Evolutionary conservation across 2,113 vertebrate genomes (phyloP).

Genomic region (Atrichornis clamosus): DNA sequence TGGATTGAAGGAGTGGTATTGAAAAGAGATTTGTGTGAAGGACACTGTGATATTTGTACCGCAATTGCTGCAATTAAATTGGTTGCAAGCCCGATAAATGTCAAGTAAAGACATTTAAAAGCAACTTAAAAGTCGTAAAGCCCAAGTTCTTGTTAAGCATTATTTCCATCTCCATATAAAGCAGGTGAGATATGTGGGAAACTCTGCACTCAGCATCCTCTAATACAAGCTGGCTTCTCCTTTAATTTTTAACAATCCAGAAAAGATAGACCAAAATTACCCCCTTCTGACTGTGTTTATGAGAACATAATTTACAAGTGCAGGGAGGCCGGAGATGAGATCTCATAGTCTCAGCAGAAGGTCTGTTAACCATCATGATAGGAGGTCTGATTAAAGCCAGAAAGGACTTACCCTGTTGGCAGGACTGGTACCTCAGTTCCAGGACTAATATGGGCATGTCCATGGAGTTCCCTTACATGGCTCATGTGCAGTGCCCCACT

Average conservation of each 20-base stretch:
- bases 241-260: background rate
- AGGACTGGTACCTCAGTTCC: background rate
- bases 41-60: background rate
- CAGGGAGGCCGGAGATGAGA: background rate
- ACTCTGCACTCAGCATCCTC: background rate
- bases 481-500: background rate
- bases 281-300: background rate
- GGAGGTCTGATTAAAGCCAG: background rate
- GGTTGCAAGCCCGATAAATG: background rate
- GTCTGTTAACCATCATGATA: background rate
- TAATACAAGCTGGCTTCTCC: background rate
- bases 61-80: background rate
- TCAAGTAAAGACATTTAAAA: slow-evolving; percentile 25
- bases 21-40: background rate
- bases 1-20: background rate
- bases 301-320: background rate
- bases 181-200: background rate
- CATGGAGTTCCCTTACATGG: background rate
- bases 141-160: background rate
- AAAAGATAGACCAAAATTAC: background rate
- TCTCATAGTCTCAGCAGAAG: background rate
- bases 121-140: slow-evolving; percentile 13
- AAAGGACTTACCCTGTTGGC: background rate
- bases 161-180: background rate
- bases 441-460: background rate